Base-by-base conservation (phyloP, 2,888 invertebrate genomes). In the Agonopterix arenella region DNA sequence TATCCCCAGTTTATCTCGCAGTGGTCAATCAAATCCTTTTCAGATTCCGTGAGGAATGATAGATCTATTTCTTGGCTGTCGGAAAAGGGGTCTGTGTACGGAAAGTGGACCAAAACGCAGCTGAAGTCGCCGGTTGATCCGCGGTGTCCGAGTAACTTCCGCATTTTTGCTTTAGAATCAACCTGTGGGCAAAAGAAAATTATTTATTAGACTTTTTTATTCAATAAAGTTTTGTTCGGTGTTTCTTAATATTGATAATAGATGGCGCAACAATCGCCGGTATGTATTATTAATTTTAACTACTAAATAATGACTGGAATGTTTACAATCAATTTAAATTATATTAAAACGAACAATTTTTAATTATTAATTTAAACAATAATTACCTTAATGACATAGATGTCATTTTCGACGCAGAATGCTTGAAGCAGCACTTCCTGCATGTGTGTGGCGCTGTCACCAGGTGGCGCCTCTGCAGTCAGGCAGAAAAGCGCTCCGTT, bases 341-440 rank as follows among this genome's bases (percentile, higher is more conserved):
- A 1, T 28, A 1, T 5, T n/a, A n/a, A n/a, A n/a, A n/a, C n/a
- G n/a, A 28, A 28, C 28, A 1, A 28, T 0, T 0, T 28, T 28
- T 28, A 1, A 28, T 1, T 28, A 7, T 1, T 1, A 28, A 28
- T 1, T 5, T 1, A 28, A 28, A 28, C 7, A 28, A 28, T 28
- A 40, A 40, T 13, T 43, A 93, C 93, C 86, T 94, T 93, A 57
- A 95, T 91, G 48, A 94, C 93, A 64, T 93, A 93, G 66, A 95
- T 95, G 59, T 93, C 94, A 56, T 94, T 94, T 76, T 95, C 95
- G 41, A 92, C 93, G 76, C 95, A 95, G 73, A 94, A 94, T 0
- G 95, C 95, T 67, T 94, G 94, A 37, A 95, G 81, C 0, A 95
- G 84, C 4, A 95, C 94, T 68, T 93, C 93, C 65, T 95, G 94